Evolutionary conservation across 1,140 invertebrate species (phyloP).

Genomic region (Sinella curviseta): DNA sequence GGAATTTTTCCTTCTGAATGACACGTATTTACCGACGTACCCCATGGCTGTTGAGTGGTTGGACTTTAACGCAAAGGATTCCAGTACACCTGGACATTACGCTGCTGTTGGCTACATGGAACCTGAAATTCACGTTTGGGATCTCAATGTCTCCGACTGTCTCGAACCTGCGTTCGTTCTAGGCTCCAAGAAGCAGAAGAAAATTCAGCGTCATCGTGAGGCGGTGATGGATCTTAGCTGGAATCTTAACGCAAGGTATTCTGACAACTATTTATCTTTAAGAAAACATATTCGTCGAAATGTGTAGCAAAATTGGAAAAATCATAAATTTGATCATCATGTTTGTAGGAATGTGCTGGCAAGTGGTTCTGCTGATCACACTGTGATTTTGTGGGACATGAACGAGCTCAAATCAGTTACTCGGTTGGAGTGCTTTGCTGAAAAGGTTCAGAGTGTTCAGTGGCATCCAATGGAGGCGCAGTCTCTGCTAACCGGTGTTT

Average conservation of each 20-base stretch:
- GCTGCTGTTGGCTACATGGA: constrained; percentile 74
- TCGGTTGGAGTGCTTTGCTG: constrained; percentile 71
- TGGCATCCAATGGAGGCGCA: constrained; percentile 85
- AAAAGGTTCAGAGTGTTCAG: constrained; percentile 81
- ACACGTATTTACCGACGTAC: constrained; percentile 81
- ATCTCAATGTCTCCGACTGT: constrained; percentile 87
- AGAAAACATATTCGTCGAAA: neutral
- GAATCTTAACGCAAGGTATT: constrained; percentile 70
- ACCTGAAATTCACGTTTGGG: constrained; percentile 90
- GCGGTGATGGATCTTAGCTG: constrained; percentile 88
- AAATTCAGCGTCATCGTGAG: constrained; percentile 81
- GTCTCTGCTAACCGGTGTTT: constrained; percentile 74
- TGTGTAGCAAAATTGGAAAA: neutral
- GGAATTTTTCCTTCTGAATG: constrained; percentile 90
- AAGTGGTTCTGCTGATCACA: constrained; percentile 86
- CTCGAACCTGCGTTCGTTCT: constrained; percentile 81
- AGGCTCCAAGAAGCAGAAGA: constrained; percentile 72
- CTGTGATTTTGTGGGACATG: constrained; percentile 91
- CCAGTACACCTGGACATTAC: constrained; percentile 69
- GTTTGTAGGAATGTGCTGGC: constrained; percentile 78
- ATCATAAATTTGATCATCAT: neutral
- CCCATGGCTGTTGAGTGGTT: constrained; percentile 91
- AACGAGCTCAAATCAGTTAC: constrained; percentile 72
- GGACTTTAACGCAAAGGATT: constrained; percentile 70
- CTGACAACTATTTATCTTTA: neutral